Evolutionary conservation across 2,113 vertebrate species (phyloP), one percentile per base, ranked within the genome.

Genomic region (Bathybates hornii): DNA sequence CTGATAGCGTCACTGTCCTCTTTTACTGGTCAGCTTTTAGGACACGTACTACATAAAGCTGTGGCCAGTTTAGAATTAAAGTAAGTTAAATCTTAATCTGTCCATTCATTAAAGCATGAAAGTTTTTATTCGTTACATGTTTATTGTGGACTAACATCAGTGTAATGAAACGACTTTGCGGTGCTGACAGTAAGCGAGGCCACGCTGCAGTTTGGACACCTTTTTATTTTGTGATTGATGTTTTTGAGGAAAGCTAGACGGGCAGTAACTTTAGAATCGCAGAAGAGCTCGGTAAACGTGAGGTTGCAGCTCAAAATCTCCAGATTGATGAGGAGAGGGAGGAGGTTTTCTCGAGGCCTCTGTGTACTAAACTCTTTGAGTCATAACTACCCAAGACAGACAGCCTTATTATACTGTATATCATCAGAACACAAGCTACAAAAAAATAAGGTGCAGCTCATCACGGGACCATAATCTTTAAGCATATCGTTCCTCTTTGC

Each of bases 321-420:
- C 73, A 89, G 93, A 93, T 93, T 93, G 91, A 94, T 87, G 91
- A 91, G 86, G 84, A 90, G 59, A 84, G 71, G 78, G 48, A 87
- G 48, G 50, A 38, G 73, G 68, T 80, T 88, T 78, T 84, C 88
- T 85, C 41, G 43, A 84, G 79, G 89, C 86, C 86, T 90, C 81
- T 86, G 73, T 86, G 87, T 87, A 84, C 90, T 93, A 92, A 95
- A 93, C 91, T 73, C 48, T 87, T 87, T 71, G 59, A 91, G 89
- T 92, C 93, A 83, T 94, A 95, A 94, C 90, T 83, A 91, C 81
- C 79, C 50, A 38, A 93, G 92, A 94, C 34, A 71, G 93, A 93
- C 94, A 94, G 92, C 82, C 88, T 94, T 95, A 93, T 93, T 94
- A 86, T 91, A 87, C 88, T 91, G 89, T 95, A 93, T 93, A 94